These are phyloP conservation scores for Bombus impatiens DNA, from an alignment of 1,140 invertebrate genomes.

Conservation along the genomic window DNA sequence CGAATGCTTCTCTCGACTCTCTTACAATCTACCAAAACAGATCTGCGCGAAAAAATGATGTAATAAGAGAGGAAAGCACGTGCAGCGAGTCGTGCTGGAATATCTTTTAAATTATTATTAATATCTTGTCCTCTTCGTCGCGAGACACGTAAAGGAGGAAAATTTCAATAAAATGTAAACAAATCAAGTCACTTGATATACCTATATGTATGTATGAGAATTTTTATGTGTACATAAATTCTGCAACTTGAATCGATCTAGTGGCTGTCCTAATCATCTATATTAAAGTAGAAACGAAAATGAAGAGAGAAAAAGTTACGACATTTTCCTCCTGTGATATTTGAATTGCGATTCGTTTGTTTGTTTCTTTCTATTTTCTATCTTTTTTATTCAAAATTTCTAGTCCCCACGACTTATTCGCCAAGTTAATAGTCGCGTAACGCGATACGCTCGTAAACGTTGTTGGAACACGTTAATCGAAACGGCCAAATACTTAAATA, in stretches of 20 bases:
- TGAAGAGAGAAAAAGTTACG: conserved; percentile 22
- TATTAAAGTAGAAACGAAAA: conserved; percentile 20
- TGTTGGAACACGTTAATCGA: conserved; percentile 66
- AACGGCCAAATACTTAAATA: conserved; percentile 80
- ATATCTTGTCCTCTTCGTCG: conserved; percentile 39
- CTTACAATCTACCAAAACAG: conserved; percentile 48
- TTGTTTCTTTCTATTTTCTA: conserved; percentile 20
- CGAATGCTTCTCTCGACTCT: conserved; percentile 34
- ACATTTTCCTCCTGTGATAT: conserved; percentile 61
- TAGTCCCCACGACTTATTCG: conserved; percentile 71
- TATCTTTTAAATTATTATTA: conserved; percentile 49
- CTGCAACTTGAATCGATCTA: conserved; percentile 45
- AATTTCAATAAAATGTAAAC: conserved; percentile 47
- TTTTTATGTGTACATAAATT: conserved; percentile 43
- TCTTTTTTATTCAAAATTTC: conserved; percentile 72
- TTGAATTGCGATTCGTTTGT: conserved; percentile 35
- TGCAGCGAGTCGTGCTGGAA: conserved; percentile 20
- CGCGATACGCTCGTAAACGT: conserved; percentile 54
- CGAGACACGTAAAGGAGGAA: conserved; percentile 40
- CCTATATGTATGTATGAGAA: conserved; percentile 35
- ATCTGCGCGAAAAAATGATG: conserved; percentile 33
- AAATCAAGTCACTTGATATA: conserved; percentile 18
- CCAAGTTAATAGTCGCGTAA: conserved; percentile 50
- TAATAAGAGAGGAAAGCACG: neutral
- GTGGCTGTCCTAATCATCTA: conserved; percentile 36